Evolutionary conservation across 1,140 invertebrate genomes (phyloP).

Genomic region (Hestina assimilis): DNA sequence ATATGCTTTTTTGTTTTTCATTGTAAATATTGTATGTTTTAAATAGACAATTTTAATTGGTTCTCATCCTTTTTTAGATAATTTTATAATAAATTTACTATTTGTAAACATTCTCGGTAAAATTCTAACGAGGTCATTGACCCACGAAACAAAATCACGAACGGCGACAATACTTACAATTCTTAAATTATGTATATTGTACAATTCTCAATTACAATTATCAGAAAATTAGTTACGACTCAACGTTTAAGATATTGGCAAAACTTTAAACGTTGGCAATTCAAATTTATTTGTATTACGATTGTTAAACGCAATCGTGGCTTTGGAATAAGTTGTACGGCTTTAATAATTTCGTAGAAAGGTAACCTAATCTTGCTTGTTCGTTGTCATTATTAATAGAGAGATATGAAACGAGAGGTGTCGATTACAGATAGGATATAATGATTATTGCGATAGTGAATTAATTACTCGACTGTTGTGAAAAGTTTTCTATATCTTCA

Average conservation of each 20-base stretch:
- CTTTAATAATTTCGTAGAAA: slow-evolving; percentile 26
- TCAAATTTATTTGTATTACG: slow-evolving; percentile 18
- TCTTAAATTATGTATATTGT: background rate
- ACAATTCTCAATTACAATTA: slow-evolving; percentile 2
- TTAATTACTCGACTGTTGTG: slow-evolving; percentile 60
- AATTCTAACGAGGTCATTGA: background rate
- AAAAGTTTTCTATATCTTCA: slow-evolving; percentile 66
- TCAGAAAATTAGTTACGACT: slow-evolving; percentile 11
- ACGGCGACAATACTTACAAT: background rate
- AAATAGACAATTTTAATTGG: no score
- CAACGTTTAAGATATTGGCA: slow-evolving; percentile 9
- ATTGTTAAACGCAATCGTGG: slow-evolving; percentile 22
- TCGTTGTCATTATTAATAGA: slow-evolving; percentile 10
- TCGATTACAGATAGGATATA: slow-evolving; percentile 5
- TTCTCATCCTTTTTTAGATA: no score
- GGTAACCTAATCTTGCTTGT: slow-evolving; percentile 9
- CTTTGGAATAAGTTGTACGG: slow-evolving; percentile 23
- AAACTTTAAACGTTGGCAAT: slow-evolving; percentile 10
- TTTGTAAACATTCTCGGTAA: background rate
- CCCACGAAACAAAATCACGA: background rate
- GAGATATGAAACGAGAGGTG: background rate
- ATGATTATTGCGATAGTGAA: slow-evolving; percentile 41
- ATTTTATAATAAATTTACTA: no score
- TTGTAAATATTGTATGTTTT: no score
- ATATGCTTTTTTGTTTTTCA: no score